Evolutionary conservation across 1,140 invertebrate genomes (phyloP), one percentile per base, ranked within the genome.

Genomic region (Venturia canescens): DNA sequence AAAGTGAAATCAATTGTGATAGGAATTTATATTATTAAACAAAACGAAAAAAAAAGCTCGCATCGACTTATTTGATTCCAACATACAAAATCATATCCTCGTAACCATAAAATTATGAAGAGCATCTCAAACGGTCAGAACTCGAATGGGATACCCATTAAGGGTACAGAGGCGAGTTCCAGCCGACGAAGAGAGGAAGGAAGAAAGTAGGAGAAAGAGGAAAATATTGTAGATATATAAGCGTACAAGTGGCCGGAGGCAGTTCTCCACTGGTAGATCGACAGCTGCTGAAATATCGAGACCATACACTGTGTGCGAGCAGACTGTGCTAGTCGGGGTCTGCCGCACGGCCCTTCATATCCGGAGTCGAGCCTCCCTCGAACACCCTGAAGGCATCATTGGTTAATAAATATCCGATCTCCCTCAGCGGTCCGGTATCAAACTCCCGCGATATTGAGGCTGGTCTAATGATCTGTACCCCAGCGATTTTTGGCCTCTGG

Each of bases 241-340:
- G 50, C 53, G 44, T 26, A 5, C 31, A 16, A 29, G 48, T 44
- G 15, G 44, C 72, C 50, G 72, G 27, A 31, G 72, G 72, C 72
- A 34, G 29, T 60, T 63, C 27, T 76, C 72, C 53, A 26, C 31
- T 27, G 53, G 27, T 29, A 18, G 72, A 60, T 63, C 72, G 72
- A 60, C 72, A 34, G 50, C 72, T 76, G 72, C 72, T 53, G 72
- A 76, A 76, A 76, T 76, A 76, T 76, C 29, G 72, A 76, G 53
- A 76, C 27, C 26, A 60, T 76, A 76, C 38, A 18, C 60, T 31
- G 29, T 69, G 11, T 66, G 21, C 57, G 53, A 57, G 44, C 44
- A 44, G 16, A 18, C 26, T 29, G 11, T 21, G 27, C 21, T 60
- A 27, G 72, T 38, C 26, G 53, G 29, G 23, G 11, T 76, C 72